Percentiles rank a stretch among this genome's conserved stretches.
Conservation (phyloP, 2,113 vertebrate species). For the Chloroceryle aenea region DNA sequence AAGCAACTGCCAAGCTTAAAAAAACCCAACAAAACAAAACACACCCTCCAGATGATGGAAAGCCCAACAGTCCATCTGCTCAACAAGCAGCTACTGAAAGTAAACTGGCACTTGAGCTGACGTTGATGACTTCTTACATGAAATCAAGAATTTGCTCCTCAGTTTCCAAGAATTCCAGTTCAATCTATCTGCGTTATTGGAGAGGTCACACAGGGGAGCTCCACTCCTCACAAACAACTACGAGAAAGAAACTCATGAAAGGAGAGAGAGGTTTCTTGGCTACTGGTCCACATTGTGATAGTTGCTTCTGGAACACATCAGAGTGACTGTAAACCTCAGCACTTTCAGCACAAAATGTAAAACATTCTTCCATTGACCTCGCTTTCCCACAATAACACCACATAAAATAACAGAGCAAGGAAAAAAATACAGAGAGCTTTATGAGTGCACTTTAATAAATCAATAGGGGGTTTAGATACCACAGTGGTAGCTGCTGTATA, state of each 20-base stretch:
- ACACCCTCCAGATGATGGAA: not conserved
- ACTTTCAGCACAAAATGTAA: slow-evolving; percentile 58
- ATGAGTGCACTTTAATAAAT: slow-evolving; percentile 62
- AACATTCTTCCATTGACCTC: slow-evolving; percentile 52
- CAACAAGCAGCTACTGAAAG: not conserved
- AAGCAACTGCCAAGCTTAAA: not conserved
- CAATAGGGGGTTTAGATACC: slow-evolving; percentile 34
- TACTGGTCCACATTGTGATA: not conserved
- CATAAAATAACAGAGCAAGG: slow-evolving; percentile 52
- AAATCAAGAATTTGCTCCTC: not conserved
- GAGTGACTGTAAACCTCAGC: slow-evolving; percentile 40
- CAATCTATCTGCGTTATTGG: accelerated
- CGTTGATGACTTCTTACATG: not conserved
- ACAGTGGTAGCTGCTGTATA: slow-evolving; percentile 40
- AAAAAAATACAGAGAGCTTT: slow-evolving; percentile 11
- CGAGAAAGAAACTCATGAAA: not conserved
- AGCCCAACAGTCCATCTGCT: not conserved
- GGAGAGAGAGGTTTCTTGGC: not conserved
- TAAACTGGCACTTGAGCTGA: not conserved
- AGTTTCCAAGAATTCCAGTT: not conserved
- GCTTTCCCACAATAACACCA: slow-evolving; percentile 59
- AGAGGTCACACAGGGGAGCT: not conserved
- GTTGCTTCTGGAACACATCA: slow-evolving; percentile 54
- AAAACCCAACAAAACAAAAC: not conserved
- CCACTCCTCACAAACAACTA: not conserved